A percentile compares a stretch with the other conserved stretches of the same genome.
Conservation (phyloP, 2,888 invertebrate genomes). For the Subacronicta megacephala region DNA sequence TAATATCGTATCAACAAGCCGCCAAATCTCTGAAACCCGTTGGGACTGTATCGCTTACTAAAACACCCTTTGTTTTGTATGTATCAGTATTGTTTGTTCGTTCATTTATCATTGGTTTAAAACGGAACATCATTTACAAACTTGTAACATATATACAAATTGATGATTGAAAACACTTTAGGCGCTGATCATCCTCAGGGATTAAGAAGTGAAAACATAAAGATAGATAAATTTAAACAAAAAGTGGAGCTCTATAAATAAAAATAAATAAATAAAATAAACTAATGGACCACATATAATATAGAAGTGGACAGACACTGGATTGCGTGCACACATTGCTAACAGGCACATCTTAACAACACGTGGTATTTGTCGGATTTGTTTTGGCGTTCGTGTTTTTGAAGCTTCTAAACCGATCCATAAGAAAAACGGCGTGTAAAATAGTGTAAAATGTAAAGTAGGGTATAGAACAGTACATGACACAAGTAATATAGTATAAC, state of each 20-base stretch:
- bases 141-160: slow-evolving; percentile 46
- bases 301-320: slow-evolving; percentile 85
- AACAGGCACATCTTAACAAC: slow-evolving; percentile 84
- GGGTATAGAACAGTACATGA: slow-evolving; percentile 74
- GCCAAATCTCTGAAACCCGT: slow-evolving; percentile 61
- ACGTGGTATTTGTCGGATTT: slow-evolving; percentile 67
- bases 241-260: slow-evolving; percentile 77
- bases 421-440: slow-evolving; percentile 69
- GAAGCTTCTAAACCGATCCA: slow-evolving; percentile 67
- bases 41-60: slow-evolving; percentile 66
- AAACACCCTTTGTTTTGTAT: slow-evolving; percentile 74
- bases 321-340: slow-evolving; percentile 87
- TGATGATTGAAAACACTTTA: slow-evolving; percentile 47
- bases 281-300: slow-evolving; percentile 88
- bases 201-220: slow-evolving; percentile 74
- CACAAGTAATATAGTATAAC: slow-evolving; percentile 66
- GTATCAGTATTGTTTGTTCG: slow-evolving; percentile 72
- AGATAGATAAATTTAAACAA: slow-evolving; percentile 78
- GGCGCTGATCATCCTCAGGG: slow-evolving; percentile 63
- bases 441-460: slow-evolving; percentile 81
- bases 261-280: slow-evolving; percentile 73
- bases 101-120: slow-evolving; percentile 44
- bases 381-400: slow-evolving; percentile 73
- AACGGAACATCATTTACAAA: slow-evolving; percentile 26
- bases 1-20: slow-evolving; percentile 61